A percentile compares a stretch with the other conserved stretches of the same genome.
Conservation (phyloP, 2,113 vertebrate genomes). For the Phrynocephalus versicolor region DNA sequence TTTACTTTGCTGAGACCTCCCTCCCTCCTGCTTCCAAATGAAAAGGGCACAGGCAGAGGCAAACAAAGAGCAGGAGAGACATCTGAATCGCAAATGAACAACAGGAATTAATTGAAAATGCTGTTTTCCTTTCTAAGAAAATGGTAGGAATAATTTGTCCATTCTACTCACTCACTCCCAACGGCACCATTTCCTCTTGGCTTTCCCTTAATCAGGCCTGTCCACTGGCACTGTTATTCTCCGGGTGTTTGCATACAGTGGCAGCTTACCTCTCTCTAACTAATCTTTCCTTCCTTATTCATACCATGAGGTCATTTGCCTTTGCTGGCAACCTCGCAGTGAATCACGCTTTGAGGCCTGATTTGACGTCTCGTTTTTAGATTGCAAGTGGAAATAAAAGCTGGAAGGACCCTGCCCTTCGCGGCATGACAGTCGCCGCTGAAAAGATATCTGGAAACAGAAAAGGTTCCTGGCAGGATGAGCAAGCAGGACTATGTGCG, state of each 20-base stretch:
- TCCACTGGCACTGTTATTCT: not conserved
- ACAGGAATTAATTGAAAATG: slow-evolving; percentile 47
- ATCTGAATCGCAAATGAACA: slow-evolving; percentile 55
- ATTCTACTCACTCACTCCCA: not conserved
- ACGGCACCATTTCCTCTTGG: slow-evolving; percentile 32
- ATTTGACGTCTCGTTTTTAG: slow-evolving; percentile 33
- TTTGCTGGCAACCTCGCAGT: slow-evolving; percentile 22
- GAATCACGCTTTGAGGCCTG: slow-evolving; percentile 40
- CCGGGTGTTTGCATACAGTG: slow-evolving; percentile 46
- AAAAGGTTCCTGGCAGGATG: slow-evolving; percentile 33
- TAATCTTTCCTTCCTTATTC: slow-evolving; percentile 59
- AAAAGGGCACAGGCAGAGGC: slow-evolving; percentile 45
- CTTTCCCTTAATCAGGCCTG: slow-evolving; percentile 33
- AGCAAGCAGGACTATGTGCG: slow-evolving; percentile 6
- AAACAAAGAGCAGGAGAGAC: slow-evolving; percentile 43
- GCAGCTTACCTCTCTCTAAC: slow-evolving; percentile 39
- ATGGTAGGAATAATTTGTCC: not conserved
- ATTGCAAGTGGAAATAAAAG: slow-evolving; percentile 43
- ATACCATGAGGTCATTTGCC: slow-evolving; percentile 41
- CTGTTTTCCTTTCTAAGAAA: not conserved
- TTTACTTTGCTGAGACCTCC: slow-evolving; percentile 56
- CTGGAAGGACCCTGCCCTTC: slow-evolving; percentile 13
- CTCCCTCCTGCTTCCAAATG: slow-evolving; percentile 23
- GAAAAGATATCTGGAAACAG: slow-evolving; percentile 2
- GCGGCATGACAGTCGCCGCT: not conserved